These are phyloP conservation scores for Pelochelys cantorii DNA, from an alignment of 2,797 vertebrate species.

Conservation along the genomic window DNA sequence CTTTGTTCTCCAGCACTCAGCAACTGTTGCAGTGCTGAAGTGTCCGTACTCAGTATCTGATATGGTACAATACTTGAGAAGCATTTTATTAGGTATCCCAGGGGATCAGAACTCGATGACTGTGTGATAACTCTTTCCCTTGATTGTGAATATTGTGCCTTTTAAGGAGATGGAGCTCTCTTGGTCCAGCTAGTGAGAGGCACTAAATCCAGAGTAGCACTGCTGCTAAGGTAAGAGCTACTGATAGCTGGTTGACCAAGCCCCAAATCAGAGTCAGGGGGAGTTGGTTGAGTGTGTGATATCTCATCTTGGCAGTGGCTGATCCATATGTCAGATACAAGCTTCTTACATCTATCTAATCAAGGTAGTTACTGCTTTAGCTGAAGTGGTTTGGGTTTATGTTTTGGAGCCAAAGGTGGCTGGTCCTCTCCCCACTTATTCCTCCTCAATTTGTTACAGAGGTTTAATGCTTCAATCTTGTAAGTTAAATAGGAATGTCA, in stretches of 20 bases:
- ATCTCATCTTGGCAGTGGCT: neutral
- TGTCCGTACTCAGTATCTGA: neutral
- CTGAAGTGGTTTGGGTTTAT: neutral
- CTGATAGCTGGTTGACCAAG: neutral
- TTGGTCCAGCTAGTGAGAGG: neutral
- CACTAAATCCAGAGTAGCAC: neutral
- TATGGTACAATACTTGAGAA: slow-evolving; percentile 34
- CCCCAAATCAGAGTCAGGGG: neutral
- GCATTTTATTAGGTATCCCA: neutral
- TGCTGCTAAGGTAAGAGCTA: neutral
- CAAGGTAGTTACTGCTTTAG: neutral
- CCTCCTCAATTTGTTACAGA: neutral
- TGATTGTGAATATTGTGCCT: neutral
- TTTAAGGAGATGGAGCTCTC: neutral
- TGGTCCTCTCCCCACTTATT: neutral
- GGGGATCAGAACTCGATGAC: slow-evolving; percentile 1
- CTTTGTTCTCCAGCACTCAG: neutral
- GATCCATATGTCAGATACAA: neutral
- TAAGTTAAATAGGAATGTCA: neutral
- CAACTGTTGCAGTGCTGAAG: slow-evolving; percentile 8
- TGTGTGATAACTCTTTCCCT: neutral
- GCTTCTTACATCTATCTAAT: neutral
- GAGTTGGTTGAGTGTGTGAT: neutral
- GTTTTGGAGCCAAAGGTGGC: neutral
- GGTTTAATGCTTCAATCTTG: neutral